phyloP scores from a whole-genome alignment of 2,888 invertebrate genomes.

The Chrysolina americana region DNA sequence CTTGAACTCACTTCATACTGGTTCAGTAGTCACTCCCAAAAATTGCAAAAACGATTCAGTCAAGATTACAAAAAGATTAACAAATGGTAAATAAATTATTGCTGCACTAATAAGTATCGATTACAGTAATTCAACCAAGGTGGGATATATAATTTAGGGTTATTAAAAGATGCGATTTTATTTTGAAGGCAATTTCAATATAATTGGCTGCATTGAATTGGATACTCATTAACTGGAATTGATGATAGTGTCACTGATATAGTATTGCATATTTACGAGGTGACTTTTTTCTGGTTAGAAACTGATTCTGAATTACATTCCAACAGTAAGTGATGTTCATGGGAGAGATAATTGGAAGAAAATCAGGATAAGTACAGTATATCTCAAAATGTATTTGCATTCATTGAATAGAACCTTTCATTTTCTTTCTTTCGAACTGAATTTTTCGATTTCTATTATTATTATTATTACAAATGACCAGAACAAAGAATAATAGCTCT shows the following conservation, averaged over 20 bases:
- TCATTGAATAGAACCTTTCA: too few species aligned
- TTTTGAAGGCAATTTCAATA: neutral
- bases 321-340: neutral
- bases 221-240: constrained; percentile 13
- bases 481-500: too few species aligned
- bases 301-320: neutral
- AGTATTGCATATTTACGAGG: neutral
- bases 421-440: too few species aligned
- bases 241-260: constrained; percentile 16
- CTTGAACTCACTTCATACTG: neutral
- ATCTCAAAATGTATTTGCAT: too few species aligned
- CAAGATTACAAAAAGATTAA: neutral
- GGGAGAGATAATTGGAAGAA: neutral
- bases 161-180: constrained; percentile 29
- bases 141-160: constrained; percentile 24
- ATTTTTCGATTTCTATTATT: too few species aligned
- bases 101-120: constrained; percentile 21
- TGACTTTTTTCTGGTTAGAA: neutral
- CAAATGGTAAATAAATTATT: constrained; percentile 5
- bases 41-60: neutral
- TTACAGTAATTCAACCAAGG: constrained; percentile 23
- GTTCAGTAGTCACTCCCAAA: neutral
- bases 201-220: constrained; percentile 32
- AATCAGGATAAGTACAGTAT: neutral
- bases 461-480: too few species aligned